These are phyloP conservation scores for Poecilia gillii DNA, from an alignment of 2,797 vertebrate species.

Conservation along the genomic window DNA sequence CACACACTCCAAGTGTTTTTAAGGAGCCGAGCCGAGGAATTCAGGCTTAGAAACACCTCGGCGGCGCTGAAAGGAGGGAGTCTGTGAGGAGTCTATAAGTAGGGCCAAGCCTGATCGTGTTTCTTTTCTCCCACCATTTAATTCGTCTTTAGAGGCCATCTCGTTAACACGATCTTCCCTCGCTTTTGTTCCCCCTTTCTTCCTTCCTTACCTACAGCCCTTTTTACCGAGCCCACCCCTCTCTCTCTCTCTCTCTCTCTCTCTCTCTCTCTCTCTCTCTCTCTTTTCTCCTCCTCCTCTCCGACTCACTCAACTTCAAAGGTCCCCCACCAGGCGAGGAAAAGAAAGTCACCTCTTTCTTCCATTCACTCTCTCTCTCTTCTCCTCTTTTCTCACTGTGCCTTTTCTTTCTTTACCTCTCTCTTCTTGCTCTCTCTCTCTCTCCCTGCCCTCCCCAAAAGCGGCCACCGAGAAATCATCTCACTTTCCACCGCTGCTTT, in stretches of 20 bases:
- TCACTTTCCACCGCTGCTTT: constrained; percentile 84
- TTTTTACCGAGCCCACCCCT: constrained; percentile 25
- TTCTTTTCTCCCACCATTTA: constrained; percentile 85
- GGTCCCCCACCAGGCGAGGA: constrained; percentile 70
- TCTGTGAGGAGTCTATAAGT: constrained; percentile 81
- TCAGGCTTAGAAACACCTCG: constrained; percentile 79
- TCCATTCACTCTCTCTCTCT: constrained; percentile 63
- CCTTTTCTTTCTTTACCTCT: constrained; percentile 64
- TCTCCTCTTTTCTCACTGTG: constrained; percentile 63
- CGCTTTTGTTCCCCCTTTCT: constrained; percentile 51
- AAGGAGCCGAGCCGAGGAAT: constrained; percentile 81
- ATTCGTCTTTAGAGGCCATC: constrained; percentile 85
- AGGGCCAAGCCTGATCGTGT: constrained; percentile 80
- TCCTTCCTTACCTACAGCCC: constrained; percentile 48
- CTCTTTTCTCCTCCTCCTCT: constrained; percentile 29
- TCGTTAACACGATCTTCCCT: constrained; percentile 86
- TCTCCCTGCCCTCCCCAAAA: constrained; percentile 45
- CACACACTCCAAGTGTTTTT: constrained; percentile 78
- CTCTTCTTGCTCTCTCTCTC: constrained; percentile 17
- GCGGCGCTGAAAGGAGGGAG: constrained; percentile 72
- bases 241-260: background rate
- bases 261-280: too few species aligned
- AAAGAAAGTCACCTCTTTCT: constrained; percentile 84
- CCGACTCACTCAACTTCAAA: constrained; percentile 80
- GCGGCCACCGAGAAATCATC: constrained; percentile 81